Conservation (phyloP, 2,113 vertebrate genomes). For the Oriolus oriolus region DNA sequence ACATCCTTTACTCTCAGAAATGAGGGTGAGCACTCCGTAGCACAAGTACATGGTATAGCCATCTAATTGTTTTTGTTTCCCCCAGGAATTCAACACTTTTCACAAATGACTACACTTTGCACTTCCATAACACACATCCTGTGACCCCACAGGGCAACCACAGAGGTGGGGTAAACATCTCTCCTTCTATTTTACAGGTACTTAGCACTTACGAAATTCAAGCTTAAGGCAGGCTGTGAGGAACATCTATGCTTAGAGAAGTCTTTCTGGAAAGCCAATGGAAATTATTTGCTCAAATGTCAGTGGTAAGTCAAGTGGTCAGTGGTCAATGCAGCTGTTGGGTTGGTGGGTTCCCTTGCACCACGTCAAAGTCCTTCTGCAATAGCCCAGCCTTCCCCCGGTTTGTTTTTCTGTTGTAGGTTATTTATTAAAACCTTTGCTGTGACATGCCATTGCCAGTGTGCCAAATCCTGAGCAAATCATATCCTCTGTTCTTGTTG, state of each 20-base stretch:
- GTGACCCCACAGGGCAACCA: background rate
- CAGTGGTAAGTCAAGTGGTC: background rate
- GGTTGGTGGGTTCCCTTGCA: background rate
- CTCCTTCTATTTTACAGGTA: background rate
- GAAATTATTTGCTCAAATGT: background rate
- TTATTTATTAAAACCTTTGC: background rate
- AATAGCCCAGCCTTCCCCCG: background rate
- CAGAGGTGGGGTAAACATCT: background rate
- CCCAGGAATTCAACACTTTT: background rate
- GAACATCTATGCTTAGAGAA: background rate
- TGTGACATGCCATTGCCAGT: background rate
- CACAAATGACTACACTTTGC: background rate
- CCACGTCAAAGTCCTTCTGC: background rate
- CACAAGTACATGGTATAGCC: background rate
- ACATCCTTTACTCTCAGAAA: background rate
- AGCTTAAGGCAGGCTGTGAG: background rate
- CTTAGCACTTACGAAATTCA: background rate
- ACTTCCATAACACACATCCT: background rate
- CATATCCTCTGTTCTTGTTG: conserved; percentile 12
- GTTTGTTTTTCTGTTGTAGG: background rate
- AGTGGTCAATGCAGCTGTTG: background rate
- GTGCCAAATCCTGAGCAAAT: conserved; percentile 33
- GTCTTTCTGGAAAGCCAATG: background rate
- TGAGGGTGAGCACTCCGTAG: background rate
- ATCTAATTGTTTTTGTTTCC: conserved; percentile 2